Conservation (phyloP, 1,140 invertebrate species). For the Luehdorfia chinensis region DNA sequence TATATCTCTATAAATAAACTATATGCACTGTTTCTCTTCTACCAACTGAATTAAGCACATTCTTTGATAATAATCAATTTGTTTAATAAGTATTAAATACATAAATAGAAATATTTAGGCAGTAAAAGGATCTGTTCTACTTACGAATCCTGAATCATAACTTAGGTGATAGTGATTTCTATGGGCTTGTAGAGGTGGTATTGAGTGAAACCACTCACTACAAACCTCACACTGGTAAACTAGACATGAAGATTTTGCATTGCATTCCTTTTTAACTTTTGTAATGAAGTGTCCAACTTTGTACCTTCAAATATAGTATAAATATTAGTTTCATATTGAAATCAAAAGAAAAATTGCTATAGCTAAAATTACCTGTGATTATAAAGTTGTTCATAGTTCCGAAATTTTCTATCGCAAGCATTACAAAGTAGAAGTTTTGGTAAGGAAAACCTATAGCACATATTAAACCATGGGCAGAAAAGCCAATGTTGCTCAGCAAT, state of each 20-base stretch:
- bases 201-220: constrained; percentile 41
- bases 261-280: constrained; percentile 39
- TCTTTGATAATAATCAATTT: too few species aligned
- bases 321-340: too few species aligned
- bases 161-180: constrained; percentile 45
- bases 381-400: constrained; percentile 67
- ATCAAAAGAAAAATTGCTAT: too few species aligned
- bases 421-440: constrained; percentile 66
- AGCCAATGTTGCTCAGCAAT: constrained; percentile 62
- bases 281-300: constrained; percentile 58
- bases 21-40: too few species aligned
- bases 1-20: too few species aligned
- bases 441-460: constrained; percentile 57
- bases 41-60: too few species aligned
- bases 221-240: constrained; percentile 68
- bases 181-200: constrained; percentile 43
- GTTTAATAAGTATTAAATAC: too few species aligned
- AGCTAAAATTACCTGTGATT: constrained; percentile 54
- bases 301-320: constrained; percentile 43
- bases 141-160: constrained; percentile 22
- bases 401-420: constrained; percentile 68
- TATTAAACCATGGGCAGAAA: constrained; percentile 54
- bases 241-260: constrained; percentile 26
- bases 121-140: constrained; percentile 16
- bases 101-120: constrained; percentile 2